These are phyloP conservation scores for Marronus borbonicus DNA, from an alignment of 2,888 invertebrate species.

Conservation along the genomic window DNA sequence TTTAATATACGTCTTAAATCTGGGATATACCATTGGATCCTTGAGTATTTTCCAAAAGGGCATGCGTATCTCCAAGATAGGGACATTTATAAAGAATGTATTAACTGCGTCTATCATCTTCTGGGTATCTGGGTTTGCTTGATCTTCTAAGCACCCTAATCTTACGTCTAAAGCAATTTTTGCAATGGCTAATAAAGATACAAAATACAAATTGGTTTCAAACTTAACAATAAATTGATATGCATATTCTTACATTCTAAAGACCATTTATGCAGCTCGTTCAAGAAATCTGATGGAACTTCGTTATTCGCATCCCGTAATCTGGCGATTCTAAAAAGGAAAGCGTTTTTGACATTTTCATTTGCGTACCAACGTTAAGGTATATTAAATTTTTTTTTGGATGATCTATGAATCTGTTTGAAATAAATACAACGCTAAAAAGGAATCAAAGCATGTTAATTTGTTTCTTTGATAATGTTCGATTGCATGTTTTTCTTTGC, in stretches of 20 bases:
- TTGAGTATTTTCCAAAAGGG: slow-evolving; percentile 80
- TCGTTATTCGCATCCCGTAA: slow-evolving; percentile 78
- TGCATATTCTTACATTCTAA: slow-evolving; percentile 80
- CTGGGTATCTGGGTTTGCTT: slow-evolving; percentile 74
- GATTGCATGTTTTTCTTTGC: too few relatives aligned
- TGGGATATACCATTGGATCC: slow-evolving; percentile 71
- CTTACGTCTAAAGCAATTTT: slow-evolving; percentile 78
- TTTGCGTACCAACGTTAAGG: too few relatives aligned
- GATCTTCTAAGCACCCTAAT: slow-evolving; percentile 76
- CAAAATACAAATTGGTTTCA: slow-evolving; percentile 7
- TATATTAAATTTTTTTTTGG: too few relatives aligned
- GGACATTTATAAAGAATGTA: slow-evolving; percentile 79
- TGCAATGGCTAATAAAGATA: slow-evolving; percentile 74
- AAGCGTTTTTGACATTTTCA: not conserved
- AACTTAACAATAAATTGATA: not conserved
- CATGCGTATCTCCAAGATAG: slow-evolving; percentile 76
- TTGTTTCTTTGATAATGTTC: too few relatives aligned
- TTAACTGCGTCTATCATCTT: slow-evolving; percentile 78
- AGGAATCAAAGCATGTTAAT: too few relatives aligned
- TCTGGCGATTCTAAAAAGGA: slow-evolving; percentile 60
- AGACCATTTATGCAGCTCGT: slow-evolving; percentile 94
- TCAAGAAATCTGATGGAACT: slow-evolving; percentile 86
- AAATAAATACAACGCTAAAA: too few relatives aligned
- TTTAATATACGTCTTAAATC: slow-evolving; percentile 76
- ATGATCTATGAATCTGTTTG: too few relatives aligned